These are phyloP conservation scores for Graptemys geographica DNA, from an alignment of 2,797 vertebrate species.

Conservation along the genomic window DNA sequence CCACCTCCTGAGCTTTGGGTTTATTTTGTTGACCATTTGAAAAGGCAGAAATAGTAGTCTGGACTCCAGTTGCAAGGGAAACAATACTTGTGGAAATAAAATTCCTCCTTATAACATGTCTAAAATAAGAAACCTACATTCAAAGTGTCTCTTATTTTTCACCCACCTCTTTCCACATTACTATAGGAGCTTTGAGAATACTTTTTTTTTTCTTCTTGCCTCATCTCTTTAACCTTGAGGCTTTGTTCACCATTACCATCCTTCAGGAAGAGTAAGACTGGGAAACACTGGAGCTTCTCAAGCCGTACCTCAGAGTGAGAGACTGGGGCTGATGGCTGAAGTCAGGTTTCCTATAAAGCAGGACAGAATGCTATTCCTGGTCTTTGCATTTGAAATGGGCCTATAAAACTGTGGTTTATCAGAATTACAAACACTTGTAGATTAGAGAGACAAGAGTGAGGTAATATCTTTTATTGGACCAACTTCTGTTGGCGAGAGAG, in stretches of 20 bases:
- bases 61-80: not conserved
- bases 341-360: not conserved
- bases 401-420: not conserved
- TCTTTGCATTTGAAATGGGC: conserved; percentile 32
- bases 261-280: not conserved
- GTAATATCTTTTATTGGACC: not conserved
- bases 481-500: not conserved
- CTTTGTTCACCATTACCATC: not conserved
- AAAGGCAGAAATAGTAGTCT: not conserved
- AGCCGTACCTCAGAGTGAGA: not conserved
- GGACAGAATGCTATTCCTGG: not conserved
- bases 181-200: not conserved
- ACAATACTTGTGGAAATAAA: not conserved
- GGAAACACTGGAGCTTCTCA: not conserved
- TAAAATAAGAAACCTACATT: too few species aligned
- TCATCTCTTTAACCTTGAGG: not conserved
- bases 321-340: not conserved
- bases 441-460: not conserved
- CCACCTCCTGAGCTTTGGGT: not conserved
- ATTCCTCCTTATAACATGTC: not conserved
- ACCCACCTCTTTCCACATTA: not conserved
- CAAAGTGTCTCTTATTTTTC: not conserved
- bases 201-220: not conserved
- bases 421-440: conserved; percentile 61
- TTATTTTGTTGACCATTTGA: not conserved